A percentile compares a stretch with the other conserved stretches of the same genome.
Conservation (phyloP, 2,797 vertebrate genomes). For the Aselliscus stoliczkanus region DNA sequence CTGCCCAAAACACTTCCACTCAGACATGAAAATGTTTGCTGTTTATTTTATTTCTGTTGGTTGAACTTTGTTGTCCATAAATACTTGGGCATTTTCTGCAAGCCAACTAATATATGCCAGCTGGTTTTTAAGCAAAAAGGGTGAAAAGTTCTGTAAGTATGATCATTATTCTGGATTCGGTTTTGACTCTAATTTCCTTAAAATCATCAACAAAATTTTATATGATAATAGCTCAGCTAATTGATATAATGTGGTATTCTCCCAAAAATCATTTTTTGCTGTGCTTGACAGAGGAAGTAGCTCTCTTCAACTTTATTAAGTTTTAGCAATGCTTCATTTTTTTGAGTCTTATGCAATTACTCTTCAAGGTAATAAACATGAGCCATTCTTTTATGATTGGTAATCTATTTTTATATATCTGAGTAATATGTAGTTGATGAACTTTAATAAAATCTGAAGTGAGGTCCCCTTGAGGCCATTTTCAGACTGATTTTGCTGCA, state of each 20-base stretch:
- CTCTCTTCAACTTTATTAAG: slow-evolving; percentile 56
- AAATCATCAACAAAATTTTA: neutral
- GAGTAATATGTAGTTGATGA: slow-evolving; percentile 61
- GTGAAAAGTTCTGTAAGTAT: slow-evolving; percentile 43
- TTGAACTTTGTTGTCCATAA: neutral
- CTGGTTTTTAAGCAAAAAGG: slow-evolving; percentile 29
- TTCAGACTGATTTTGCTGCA: slow-evolving; percentile 65
- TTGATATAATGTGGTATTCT: slow-evolving; percentile 21
- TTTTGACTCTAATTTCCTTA: slow-evolving; percentile 60
- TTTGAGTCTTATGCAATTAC: slow-evolving; percentile 60
- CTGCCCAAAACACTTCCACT: neutral
- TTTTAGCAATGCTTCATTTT: slow-evolving; percentile 37
- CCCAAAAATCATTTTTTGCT: slow-evolving; percentile 48
- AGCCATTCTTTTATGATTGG: slow-evolving; percentile 62
- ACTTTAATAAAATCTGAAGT: slow-evolving; percentile 72
- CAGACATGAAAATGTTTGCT: neutral
- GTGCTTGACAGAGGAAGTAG: neutral
- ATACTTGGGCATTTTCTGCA: neutral
- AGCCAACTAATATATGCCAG: neutral
- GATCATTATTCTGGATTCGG: slow-evolving; percentile 26
- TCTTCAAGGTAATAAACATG: slow-evolving; percentile 65
- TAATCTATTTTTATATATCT: slow-evolving; percentile 71
- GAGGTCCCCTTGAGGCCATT: slow-evolving; percentile 61
- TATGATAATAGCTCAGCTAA: slow-evolving; percentile 38
- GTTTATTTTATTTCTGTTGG: neutral